These are phyloP conservation scores for Ochlodes sylvanus DNA, from an alignment of 2,888 invertebrate genomes.

Conservation along the genomic window DNA sequence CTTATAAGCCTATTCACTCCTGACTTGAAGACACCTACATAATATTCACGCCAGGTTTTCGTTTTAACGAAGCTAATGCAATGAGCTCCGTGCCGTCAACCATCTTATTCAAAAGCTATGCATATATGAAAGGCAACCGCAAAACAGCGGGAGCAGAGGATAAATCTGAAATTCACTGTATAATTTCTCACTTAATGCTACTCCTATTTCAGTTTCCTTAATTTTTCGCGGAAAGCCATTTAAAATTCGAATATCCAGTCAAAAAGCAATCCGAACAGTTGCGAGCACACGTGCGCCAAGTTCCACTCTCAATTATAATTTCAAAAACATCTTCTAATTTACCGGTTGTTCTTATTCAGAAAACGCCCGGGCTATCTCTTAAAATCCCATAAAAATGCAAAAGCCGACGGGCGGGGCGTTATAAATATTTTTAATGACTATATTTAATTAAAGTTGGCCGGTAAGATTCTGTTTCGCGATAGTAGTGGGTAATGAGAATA, in stretches of 20 bases:
- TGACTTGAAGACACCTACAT: no score
- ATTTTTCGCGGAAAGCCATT: constrained; percentile 38
- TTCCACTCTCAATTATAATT: constrained; percentile 45
- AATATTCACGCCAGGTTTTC: not conserved
- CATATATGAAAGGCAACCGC: constrained; percentile 32
- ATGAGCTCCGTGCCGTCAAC: constrained; percentile 9
- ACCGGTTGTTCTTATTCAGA: constrained; percentile 50
- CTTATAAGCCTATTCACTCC: no score
- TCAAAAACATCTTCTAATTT: constrained; percentile 46
- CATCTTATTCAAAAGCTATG: constrained; percentile 33
- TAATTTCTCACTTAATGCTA: constrained; percentile 37
- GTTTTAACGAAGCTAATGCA: constrained; percentile 28
- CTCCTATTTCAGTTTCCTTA: constrained; percentile 31
- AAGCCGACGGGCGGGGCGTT: constrained; percentile 58
- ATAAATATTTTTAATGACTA: constrained; percentile 81
- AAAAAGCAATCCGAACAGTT: constrained; percentile 33
- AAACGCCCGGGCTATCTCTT: constrained; percentile 54
- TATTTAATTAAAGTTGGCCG: constrained; percentile 71
- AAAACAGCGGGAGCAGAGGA: constrained; percentile 24
- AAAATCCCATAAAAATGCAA: constrained; percentile 77
- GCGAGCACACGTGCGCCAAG: constrained; percentile 38
- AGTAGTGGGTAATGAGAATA: constrained; percentile 52
- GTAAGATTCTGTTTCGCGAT: constrained; percentile 54
- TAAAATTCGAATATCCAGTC: constrained; percentile 35
- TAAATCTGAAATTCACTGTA: constrained; percentile 37